Percentiles rank a stretch among this genome's conserved stretches.
These are phyloP conservation scores for Stegastes partitus DNA, from an alignment of 2,113 vertebrate genomes.

Conservation along the genomic window DNA sequence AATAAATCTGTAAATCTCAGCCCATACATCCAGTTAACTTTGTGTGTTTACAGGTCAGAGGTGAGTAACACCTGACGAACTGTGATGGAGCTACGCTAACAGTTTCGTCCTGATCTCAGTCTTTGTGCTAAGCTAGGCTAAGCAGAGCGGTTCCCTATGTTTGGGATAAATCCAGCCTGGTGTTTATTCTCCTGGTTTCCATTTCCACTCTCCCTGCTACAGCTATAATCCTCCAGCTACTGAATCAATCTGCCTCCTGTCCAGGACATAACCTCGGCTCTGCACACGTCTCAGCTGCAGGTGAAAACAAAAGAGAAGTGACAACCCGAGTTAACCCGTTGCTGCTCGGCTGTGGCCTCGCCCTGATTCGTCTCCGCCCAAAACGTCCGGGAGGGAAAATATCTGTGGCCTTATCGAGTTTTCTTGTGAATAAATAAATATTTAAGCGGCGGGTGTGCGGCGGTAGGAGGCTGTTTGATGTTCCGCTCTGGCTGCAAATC, in stretches of 20 bases:
- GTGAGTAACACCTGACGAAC: no score
- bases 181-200: slow-evolving; percentile 6
- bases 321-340: slow-evolving; percentile 64
- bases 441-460: slow-evolving; percentile 49
- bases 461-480: slow-evolving; percentile 47
- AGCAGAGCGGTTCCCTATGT: slow-evolving; percentile 3
- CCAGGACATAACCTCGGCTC: neutral
- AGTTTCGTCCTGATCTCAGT: neutral
- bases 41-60: no score
- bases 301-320: slow-evolving; percentile 73
- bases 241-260: slow-evolving; percentile 54
- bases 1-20: no score
- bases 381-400: slow-evolving; percentile 25
- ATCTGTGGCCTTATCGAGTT: slow-evolving; percentile 76
- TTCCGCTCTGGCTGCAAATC: slow-evolving; percentile 70
- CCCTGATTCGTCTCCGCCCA: slow-evolving; percentile 42
- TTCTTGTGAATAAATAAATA: slow-evolving; percentile 85
- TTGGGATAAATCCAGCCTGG: slow-evolving; percentile 7
- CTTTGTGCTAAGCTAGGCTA: slow-evolving; percentile 4
- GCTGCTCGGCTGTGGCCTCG: slow-evolving; percentile 44
- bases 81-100: neutral
- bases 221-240: slow-evolving; percentile 38
- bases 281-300: slow-evolving; percentile 17
- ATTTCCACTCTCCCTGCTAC: neutral
- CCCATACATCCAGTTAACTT: no score